Evolutionary conservation across 2,113 vertebrate genomes (phyloP).

Genomic region (Tragulus kanchil): DNA sequence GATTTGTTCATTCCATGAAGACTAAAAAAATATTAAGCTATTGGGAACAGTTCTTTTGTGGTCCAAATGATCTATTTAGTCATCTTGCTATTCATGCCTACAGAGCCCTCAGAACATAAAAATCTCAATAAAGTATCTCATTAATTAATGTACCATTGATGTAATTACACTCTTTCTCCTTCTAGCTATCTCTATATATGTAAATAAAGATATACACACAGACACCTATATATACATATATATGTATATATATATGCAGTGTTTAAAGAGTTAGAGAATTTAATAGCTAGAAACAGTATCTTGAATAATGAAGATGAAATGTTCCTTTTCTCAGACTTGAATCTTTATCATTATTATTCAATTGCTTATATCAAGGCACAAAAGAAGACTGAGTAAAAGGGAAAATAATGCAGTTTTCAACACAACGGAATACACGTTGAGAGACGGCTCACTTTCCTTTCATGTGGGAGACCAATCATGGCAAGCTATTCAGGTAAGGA

Average conservation of each 20-base stretch:
- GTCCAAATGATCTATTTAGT: background rate
- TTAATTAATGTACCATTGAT: constrained; percentile 11
- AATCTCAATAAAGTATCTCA: background rate
- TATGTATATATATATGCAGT: background rate
- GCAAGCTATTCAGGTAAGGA: background rate
- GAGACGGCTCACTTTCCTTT: background rate
- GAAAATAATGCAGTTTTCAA: constrained; percentile 41
- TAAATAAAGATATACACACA: too few species aligned
- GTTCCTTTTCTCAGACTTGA: constrained; percentile 6
- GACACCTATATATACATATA: too few species aligned
- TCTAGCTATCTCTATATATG: background rate
- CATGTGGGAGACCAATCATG: background rate
- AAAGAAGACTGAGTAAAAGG: background rate
- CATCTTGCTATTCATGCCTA: background rate
- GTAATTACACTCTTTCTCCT: constrained; percentile 45
- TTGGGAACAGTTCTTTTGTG: constrained; percentile 13
- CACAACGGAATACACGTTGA: background rate
- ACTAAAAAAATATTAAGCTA: constrained; percentile 13
- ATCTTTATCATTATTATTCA: background rate
- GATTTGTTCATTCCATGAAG: constrained; percentile 13
- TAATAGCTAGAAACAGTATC: background rate
- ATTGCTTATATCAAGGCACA: constrained; percentile 35
- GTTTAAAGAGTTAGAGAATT: constrained; percentile 6
- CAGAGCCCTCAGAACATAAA: constrained; percentile 10
- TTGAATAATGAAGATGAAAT: constrained; percentile 57